Base-by-base conservation (phyloP, 2,113 vertebrate genomes). In the Leuciscus idus region DNA sequence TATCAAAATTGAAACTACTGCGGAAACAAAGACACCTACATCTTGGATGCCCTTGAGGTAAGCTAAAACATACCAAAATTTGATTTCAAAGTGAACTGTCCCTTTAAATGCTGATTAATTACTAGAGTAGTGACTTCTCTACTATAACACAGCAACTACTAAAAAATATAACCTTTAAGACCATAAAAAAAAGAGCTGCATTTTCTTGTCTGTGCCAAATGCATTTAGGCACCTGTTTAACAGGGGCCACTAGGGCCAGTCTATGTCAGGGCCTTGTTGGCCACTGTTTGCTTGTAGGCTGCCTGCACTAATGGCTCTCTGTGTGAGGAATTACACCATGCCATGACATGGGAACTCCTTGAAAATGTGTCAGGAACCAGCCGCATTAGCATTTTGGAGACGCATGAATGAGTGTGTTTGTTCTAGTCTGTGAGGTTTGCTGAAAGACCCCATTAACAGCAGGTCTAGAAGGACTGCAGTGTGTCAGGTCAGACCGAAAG, bases 301-400 rank as follows among this genome's bases (percentile, higher is more conserved):
- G 90, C 66, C 73, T 68, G 21, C 52, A 85, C 76, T 81, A 84
- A 75, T 82, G 70, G 9, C 84, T 72, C 61, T 52, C 84, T 85
- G 19, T 68, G 72, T 77, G 21, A 66, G 62, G 33, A 81, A 59
- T 81, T 84, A 90, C 90, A 90, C 87, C 85, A 83, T 61, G 89
- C 86, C 68, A 86, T 90, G 90, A 91, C 92, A 92, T 90, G 85
- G 85, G 86, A 88, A 88, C 86, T 89, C 87, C 88, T 93, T 90
- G 92, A 92, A 93, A 84, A 92, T 90, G 91, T 92, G 88, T 86
- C 85, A 87, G 87, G 86, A 64, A 86, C 81, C 89, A 85, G 86
- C 88, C 89, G 91, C 90, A 94, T 95, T 94, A 83, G 91, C 92
- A 95, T 95, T 91, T 94, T 82, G 93, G 93, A 93, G 73, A 76